Conservation (phyloP, 2,113 vertebrate genomes). For the Odocoileus hemionus region DNA sequence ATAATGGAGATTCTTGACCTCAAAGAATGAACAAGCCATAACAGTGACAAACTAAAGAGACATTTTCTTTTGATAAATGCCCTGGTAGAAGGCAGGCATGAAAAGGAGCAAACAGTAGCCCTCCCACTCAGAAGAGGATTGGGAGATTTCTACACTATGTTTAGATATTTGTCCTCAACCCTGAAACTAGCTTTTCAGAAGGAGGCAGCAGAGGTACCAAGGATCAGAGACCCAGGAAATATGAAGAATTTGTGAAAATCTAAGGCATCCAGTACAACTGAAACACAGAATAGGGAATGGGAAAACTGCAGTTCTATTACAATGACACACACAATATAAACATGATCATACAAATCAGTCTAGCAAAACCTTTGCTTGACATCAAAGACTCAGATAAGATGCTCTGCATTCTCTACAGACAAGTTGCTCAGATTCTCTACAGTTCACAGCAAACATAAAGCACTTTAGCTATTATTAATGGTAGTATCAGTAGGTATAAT, state of each 20-base stretch:
- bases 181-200: neutral
- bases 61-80: neutral
- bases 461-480: neutral
- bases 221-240: neutral
- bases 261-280: neutral
- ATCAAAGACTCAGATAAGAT: neutral
- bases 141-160: neutral
- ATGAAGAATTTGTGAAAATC: neutral
- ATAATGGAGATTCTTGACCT: neutral
- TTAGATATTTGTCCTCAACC: neutral
- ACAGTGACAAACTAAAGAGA: neutral
- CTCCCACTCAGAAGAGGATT: neutral
- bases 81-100: neutral
- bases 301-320: neutral
- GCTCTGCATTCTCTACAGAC: neutral
- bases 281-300: neutral
- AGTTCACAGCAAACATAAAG: neutral
- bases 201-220: neutral
- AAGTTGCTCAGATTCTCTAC: neutral
- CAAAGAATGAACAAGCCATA: neutral
- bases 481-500: neutral
- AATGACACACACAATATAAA: neutral
- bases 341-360: neutral
- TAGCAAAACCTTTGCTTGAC: neutral
- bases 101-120: neutral